These are phyloP conservation scores for Ptychochromis oligacanthus DNA, from an alignment of 2,113 vertebrate species.

Conservation along the genomic window DNA sequence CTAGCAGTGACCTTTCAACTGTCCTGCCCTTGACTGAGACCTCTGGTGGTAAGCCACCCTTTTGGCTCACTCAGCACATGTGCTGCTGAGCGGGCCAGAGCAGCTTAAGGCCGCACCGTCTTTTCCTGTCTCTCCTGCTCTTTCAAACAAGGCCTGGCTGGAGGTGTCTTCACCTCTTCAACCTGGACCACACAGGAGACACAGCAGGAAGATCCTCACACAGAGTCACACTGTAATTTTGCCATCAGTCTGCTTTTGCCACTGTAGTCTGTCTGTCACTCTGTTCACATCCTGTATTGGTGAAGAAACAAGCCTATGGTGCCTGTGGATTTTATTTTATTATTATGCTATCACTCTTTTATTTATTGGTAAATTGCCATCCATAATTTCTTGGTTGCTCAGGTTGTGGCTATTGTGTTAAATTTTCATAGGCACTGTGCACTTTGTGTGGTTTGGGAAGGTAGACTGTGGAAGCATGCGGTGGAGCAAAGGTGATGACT, in stretches of 20 bases:
- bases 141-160: constrained; percentile 44
- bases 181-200: constrained; percentile 47
- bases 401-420: not conserved
- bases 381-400: not conserved
- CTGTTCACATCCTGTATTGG: not conserved
- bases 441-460: constrained; percentile 58
- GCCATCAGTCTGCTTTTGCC: constrained; percentile 68
- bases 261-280: constrained; percentile 33
- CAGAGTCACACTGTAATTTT: constrained; percentile 62
- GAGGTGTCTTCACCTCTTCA: constrained; percentile 55
- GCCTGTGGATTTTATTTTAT: not conserved
- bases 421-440: not conserved
- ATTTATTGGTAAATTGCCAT: not conserved
- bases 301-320: not conserved
- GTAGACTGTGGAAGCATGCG: constrained; percentile 43
- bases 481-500: constrained; percentile 62
- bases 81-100: constrained; percentile 77
- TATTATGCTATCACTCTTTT: not conserved
- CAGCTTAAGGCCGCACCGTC: constrained; percentile 72
- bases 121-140: constrained; percentile 54
- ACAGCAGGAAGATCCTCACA: constrained; percentile 51
- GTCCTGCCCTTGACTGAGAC: constrained; percentile 80
- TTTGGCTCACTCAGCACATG: constrained; percentile 81
- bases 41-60: constrained; percentile 78
- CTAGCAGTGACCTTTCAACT: constrained; percentile 77